A percentile compares a stretch with the other conserved stretches of the same genome.
phyloP scores from a whole-genome alignment of 1,140 invertebrate species.

The Drosophila punjabiensis region DNA sequence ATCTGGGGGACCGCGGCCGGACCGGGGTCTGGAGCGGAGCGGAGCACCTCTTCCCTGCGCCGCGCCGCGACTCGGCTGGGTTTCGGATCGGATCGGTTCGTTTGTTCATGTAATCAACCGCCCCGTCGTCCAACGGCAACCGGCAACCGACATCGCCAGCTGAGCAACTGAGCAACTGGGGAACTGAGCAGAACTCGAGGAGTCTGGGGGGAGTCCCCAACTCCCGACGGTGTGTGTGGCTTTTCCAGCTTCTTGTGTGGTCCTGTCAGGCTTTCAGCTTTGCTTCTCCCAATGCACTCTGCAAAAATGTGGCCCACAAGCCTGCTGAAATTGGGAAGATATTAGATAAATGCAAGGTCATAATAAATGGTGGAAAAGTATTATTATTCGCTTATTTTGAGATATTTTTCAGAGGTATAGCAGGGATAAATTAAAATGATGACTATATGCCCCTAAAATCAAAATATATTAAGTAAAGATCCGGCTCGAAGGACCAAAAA shows the following conservation, averaged over 20 bases:
- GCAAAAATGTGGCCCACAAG: neutral
- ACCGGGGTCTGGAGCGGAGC: slow-evolving; percentile 21
- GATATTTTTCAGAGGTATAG: neutral
- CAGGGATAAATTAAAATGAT: neutral
- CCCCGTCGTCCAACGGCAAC: slow-evolving; percentile 53
- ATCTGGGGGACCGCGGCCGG: slow-evolving; percentile 32
- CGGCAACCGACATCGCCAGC: slow-evolving; percentile 37
- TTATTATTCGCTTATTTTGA: neutral
- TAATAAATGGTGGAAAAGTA: neutral
- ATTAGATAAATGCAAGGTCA: neutral
- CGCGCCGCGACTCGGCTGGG: slow-evolving; percentile 2
- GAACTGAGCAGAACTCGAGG: slow-evolving; percentile 10
- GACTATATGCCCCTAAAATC: neutral
- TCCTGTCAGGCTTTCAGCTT: slow-evolving; percentile 70
- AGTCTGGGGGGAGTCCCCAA: slow-evolving; percentile 16
- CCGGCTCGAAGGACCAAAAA: neutral
- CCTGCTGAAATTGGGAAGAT: fast-evolving
- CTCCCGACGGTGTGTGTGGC: slow-evolving; percentile 57
- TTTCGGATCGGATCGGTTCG: slow-evolving; percentile 62
- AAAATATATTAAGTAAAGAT: neutral
- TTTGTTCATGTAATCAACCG: slow-evolving; percentile 81
- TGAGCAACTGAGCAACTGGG: slow-evolving; percentile 24
- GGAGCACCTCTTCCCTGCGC: neutral
- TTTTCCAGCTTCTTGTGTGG: slow-evolving; percentile 78
- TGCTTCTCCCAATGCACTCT: slow-evolving; percentile 46